Base-by-base conservation (phyloP, 2,113 vertebrate species). In the Scartelaos histophorus region DNA sequence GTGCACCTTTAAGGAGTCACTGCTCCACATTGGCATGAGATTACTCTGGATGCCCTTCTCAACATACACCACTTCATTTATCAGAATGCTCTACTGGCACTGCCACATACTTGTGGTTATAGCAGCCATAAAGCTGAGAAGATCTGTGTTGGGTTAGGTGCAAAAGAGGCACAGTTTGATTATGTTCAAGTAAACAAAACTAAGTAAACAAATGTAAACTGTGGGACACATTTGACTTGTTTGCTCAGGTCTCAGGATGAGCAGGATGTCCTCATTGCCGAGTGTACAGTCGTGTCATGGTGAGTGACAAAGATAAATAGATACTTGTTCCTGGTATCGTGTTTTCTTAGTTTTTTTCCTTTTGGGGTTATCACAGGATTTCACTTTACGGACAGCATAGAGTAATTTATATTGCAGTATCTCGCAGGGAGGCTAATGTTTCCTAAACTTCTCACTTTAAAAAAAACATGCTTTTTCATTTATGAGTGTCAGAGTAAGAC, bases 111-210 rank as follows among this genome's bases (percentile, higher is more conserved):
- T 12, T 22, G 22, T 58, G 22, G 21, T 25, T 58, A 25, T 25
- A 54, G 17, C 25, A 13, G 25, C 57, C 15, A 60, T 58, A 58
- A 58, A 24, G 24, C 24, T 51, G 47, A 24, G 19, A 13, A 29
- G 3, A 49, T 5, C 13, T 29, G 19, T 79, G 66, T 91, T 89
- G 72, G 79, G 38, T 71, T 85, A 88, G 87, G 53, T 88, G 86
- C 57, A 69, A 7, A 17, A 34, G 0, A 61, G 82, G 75, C 51
- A 24, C 47, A 13, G 34, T 35, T 49, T 19, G 5, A 69, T 35
- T 76, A 76, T 85, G 69, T 79, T 1, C 2, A 1, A 24, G 25
- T 0, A 6, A 57, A 45, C 35, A 25, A 62, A 62, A 24, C 21
- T 0, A 6, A 10, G 7, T 10, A 43, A 43, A 43, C 7, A 43